Percentiles rank a stretch among this genome's conserved stretches.
Conservation (phyloP, 2,888 invertebrate genomes). For the Thymelicus lineola region DNA sequence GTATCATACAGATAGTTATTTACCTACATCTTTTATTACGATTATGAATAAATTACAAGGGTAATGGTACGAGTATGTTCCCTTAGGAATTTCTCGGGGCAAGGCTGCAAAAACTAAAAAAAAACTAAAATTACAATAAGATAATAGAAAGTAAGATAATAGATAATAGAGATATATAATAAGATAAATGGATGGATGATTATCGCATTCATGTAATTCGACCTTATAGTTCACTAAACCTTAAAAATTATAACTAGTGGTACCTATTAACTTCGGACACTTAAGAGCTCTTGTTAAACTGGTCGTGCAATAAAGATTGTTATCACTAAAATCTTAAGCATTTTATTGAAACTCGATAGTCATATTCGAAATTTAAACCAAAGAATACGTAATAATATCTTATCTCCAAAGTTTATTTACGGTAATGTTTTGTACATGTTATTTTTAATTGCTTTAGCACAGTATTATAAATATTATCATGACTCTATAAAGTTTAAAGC, state of each 20-base stretch:
- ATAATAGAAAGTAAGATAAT: too few species aligned
- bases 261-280: slow-evolving; percentile 3
- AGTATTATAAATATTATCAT: too few species aligned
- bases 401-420: slow-evolving; percentile 21
- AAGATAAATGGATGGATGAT: too few species aligned
- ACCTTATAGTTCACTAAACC: slow-evolving; percentile 49
- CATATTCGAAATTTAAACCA: slow-evolving; percentile 40
- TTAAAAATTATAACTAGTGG: slow-evolving; percentile 26
- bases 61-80: too few species aligned
- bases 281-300: slow-evolving; percentile 42
- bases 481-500: too few species aligned
- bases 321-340: slow-evolving; percentile 44
- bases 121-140: neutral
- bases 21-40: too few species aligned
- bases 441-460: neutral
- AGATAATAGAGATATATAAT: too few species aligned
- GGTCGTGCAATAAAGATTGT: slow-evolving; percentile 39
- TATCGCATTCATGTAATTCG: slow-evolving; percentile 39
- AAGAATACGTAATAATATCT: slow-evolving; percentile 42
- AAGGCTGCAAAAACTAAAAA: too few species aligned
- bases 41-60: too few species aligned
- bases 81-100: too few species aligned
- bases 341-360: slow-evolving; percentile 50
- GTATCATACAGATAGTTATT: too few species aligned
- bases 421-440: slow-evolving; percentile 20